Conservation (phyloP, 2,113 vertebrate species). For the Uria lomvia region DNA sequence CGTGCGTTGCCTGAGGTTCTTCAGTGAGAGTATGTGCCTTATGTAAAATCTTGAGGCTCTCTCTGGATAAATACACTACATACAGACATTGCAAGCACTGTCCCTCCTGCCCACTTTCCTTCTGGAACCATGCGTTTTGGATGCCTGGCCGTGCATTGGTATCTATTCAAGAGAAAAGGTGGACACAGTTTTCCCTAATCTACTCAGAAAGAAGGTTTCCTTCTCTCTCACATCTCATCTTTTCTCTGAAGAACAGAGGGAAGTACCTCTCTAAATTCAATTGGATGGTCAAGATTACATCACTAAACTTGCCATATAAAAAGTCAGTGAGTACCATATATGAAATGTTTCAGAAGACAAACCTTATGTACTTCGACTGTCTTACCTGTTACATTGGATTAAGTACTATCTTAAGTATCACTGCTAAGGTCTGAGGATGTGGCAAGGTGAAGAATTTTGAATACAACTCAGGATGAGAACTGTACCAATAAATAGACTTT, state of each 20-base stretch:
- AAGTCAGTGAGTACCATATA: not conserved
- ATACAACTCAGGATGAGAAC: not conserved
- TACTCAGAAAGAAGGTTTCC: not conserved
- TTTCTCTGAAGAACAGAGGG: not conserved
- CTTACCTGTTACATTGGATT: not conserved
- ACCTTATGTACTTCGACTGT: not conserved
- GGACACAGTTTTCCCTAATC: not conserved
- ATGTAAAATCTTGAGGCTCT: not conserved
- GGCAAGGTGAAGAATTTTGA: not conserved
- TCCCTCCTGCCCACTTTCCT: not conserved
- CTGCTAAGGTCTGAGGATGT: not conserved
- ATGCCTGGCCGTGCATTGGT: fast-evolving
- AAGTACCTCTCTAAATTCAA: not conserved
- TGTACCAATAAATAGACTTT: not conserved
- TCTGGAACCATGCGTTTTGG: not conserved
- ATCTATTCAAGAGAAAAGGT: not conserved
- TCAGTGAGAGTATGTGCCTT: not conserved
- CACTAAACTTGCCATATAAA: not conserved
- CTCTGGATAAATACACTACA: not conserved
- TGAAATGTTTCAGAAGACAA: not conserved
- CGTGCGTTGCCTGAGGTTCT: not conserved
- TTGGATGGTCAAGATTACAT: not conserved
- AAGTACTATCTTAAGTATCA: not conserved
- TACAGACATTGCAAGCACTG: not conserved
- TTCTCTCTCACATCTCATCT: not conserved